Evolutionary conservation across 2,797 vertebrate genomes (phyloP), one percentile per base, ranked within the genome.

Genomic region (Sphaeramia orbicularis): DNA sequence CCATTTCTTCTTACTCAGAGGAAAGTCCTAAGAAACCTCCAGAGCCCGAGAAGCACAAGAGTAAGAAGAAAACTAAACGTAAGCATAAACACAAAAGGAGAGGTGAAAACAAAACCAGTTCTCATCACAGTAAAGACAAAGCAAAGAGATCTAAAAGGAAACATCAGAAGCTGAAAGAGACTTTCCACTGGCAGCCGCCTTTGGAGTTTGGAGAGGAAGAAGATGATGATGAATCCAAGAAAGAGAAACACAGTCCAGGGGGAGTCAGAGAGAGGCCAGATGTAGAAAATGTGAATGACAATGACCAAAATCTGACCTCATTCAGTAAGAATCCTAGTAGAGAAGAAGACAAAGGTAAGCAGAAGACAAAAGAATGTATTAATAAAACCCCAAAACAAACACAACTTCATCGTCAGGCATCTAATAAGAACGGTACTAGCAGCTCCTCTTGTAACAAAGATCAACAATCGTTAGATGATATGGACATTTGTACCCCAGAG

Each of bases 131-230:
- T 81, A 97, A 96, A 65, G 86, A 86, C 0, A 98, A 97, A 90
- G 83, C 87, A 2, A 98, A 96, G 77, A 96, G 96, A 64, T 95
- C 95, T 2, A 98, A 96, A 83, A 96, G 95, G 67, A 97, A 97
- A 86, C 92, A 92, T 60, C 95, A 94, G 57, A 99, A 96, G 73
- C 93, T 93, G 65, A 98, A 96, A 74, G 96, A 97, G 71, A 92
- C 83, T 0, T 99, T 99, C 76, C 97, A 96, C 52, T 99, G 98
- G 98, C 97, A 99, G 80, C 98, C 98, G 1, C 98, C 98, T 0
- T 86, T 99, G 2, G 98, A 99, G 87, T 99, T 97, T 10, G 98
- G 94, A 4, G 98, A 99, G 3, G 97, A 99, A 32, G 97, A 96
- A 0, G 97, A 99, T 0, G 96, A 98, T 0, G 95, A 96, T 19